Percentiles rank a stretch among this genome's conserved stretches.
phyloP scores from a whole-genome alignment of 2,797 vertebrate genomes.

The Tokudaia tokunoshimensis region DNA sequence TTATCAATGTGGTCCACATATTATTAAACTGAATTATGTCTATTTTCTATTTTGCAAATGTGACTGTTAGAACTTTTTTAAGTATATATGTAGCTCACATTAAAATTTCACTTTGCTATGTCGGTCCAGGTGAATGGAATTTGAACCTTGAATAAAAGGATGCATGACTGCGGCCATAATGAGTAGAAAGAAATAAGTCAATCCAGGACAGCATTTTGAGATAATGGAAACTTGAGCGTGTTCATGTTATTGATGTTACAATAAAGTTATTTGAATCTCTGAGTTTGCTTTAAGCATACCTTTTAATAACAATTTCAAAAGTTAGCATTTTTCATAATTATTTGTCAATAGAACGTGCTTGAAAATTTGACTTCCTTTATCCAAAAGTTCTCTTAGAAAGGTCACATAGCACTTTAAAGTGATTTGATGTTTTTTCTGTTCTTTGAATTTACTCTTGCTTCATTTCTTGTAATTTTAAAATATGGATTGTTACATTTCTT shows the following conservation, averaged over 20 bases:
- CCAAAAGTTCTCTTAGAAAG: not conserved
- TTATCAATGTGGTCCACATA: not conserved
- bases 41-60: constrained; percentile 7
- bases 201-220: not conserved
- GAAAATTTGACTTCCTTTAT: not conserved
- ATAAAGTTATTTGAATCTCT: not conserved
- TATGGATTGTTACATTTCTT: not conserved
- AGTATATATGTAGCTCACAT: not conserved
- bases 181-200: not conserved
- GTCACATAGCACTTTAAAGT: not conserved
- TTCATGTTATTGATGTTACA: not conserved
- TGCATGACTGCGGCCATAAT: not conserved
- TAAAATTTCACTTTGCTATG: not conserved
- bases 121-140: not conserved
- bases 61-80: not conserved
- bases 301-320: not conserved
- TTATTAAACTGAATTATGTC: not conserved
- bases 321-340: not conserved
- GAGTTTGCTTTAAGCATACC: not conserved
- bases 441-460: not conserved
- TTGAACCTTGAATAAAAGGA: not conserved
- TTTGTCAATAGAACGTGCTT: not conserved
- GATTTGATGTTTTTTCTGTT: not conserved
- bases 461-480: not conserved
- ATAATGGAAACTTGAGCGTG: not conserved